A percentile compares a stretch with the other conserved stretches of the same genome.
Evolutionary conservation across 2,888 invertebrate species (phyloP).

Genomic region (Drosophila suboccidentalis): DNA sequence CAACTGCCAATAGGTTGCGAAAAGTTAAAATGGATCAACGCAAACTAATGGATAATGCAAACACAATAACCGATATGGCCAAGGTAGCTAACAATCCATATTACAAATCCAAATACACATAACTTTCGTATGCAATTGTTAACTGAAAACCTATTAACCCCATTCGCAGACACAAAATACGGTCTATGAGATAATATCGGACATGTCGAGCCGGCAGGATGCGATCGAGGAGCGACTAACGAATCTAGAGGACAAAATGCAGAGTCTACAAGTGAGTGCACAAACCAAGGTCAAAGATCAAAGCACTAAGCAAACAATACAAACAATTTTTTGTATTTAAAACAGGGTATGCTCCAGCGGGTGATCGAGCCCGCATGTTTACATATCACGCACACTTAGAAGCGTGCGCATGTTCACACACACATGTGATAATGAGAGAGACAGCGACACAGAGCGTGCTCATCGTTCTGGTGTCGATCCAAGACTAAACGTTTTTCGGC

Average conservation of each 20-base stretch:
- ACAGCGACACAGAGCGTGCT: no score
- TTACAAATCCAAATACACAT: neutral
- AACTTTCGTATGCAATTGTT: neutral
- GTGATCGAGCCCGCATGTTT: no score
- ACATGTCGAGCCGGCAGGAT: constrained; percentile 98
- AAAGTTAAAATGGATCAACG: constrained; percentile 99
- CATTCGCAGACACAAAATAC: constrained; percentile 96
- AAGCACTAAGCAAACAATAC: no score
- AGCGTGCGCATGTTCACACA: no score
- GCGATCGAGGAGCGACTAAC: constrained; percentile 96
- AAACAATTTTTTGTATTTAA: no score
- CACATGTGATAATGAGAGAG: no score
- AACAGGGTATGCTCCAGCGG: no score
- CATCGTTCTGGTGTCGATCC: no score
- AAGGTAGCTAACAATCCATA: constrained; percentile 90
- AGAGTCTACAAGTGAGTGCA: constrained; percentile 90
- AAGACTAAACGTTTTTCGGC: no score
- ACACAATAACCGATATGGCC: constrained; percentile 99
- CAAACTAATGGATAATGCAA: constrained; percentile 99
- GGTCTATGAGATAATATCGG: constrained; percentile 98
- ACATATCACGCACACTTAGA: no score
- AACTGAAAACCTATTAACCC: neutral
- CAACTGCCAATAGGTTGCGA: constrained; percentile 90
- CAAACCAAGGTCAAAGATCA: no score
- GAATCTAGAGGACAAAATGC: constrained; percentile 96